Conservation (phyloP, 1,140 invertebrate species). For the Drosophila kikkawai region DNA sequence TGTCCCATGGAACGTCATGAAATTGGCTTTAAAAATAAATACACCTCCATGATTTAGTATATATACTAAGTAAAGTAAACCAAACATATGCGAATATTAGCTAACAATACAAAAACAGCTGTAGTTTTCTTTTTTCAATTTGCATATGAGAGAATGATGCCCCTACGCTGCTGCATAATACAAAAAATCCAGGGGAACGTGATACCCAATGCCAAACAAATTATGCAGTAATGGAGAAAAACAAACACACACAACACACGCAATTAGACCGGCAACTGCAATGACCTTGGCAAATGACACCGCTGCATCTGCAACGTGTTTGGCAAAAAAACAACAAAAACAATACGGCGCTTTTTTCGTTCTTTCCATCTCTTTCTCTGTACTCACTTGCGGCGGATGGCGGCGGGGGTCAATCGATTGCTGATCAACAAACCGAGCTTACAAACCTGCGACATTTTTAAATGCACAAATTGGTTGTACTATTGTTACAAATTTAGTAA, state of each 20-base stretch:
- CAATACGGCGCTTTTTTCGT: slow-evolving; percentile 1
- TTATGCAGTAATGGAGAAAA: slow-evolving; percentile 43
- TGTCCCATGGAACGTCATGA: slow-evolving; percentile 40
- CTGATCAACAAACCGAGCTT: slow-evolving; percentile 58
- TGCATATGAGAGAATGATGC: not conserved
- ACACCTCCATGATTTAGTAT: not conserved
- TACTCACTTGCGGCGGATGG: slow-evolving; percentile 67
- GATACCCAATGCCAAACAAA: slow-evolving; percentile 43
- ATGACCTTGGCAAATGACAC: slow-evolving; percentile 81
- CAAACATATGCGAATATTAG: slow-evolving; percentile 22
- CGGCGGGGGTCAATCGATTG: slow-evolving; percentile 65
- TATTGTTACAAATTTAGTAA: slow-evolving; percentile 28
- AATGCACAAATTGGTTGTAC: slow-evolving; percentile 37
- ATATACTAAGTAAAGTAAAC: slow-evolving; percentile 5
- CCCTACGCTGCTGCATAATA: slow-evolving; percentile 55
- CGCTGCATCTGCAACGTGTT: slow-evolving; percentile 61
- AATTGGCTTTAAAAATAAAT: slow-evolving; percentile 51
- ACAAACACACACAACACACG: slow-evolving; percentile 25
- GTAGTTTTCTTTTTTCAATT: slow-evolving; percentile 1
- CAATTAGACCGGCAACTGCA: slow-evolving; percentile 58
- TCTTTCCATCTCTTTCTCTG: not conserved
- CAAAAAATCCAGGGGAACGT: slow-evolving; percentile 18
- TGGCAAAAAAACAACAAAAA: slow-evolving; percentile 25
- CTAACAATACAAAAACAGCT: slow-evolving; percentile 28
- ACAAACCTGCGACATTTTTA: slow-evolving; percentile 70